Base-by-base conservation (phyloP, 2,888 invertebrate genomes). In the Drosophila basisetae region DNA sequence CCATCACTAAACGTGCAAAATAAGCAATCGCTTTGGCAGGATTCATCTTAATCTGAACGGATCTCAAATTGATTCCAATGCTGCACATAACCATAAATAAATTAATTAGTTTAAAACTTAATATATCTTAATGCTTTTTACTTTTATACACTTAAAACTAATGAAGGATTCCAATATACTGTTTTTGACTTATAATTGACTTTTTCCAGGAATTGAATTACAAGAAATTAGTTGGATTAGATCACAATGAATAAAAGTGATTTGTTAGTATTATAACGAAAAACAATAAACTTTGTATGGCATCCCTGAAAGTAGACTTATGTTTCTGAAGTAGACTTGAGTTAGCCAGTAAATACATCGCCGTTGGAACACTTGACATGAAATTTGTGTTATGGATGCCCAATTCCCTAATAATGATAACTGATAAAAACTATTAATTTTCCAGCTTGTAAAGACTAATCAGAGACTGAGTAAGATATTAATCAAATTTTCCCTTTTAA, bases 1-100 rank as follows among this genome's bases (percentile, higher is more conserved):
- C 53, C 9, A 28, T 67, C 10, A 7, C 7, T 7, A 1, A 31
- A 31, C 31, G 31, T 31, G 53, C 6, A 33, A 30, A 4, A 37
- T 67, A 7, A 35, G 30, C 35, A 31, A 37, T 22, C 43, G 41
- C 43, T 53, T 67, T 30, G 68, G 68, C 30, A 41, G 35, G 1
- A 35, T 67, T 13, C 7, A 28, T 22, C 13, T 67, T 1, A 67
- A 68, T 4, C 13, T 67, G 0, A 43, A 66, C 25, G 7, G 9
- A 31, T 66, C n/a, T 25, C 1, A 25, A 18, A 22, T 22, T 18
- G 47, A 64, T 35, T 6, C 16, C 11, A 18, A 16, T 54, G 33
- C 33, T 13, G 35, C 13, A 35, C 2, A 16, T 4, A 18, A 18
- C 18, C 39, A 39, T 18, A n/a, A n/a, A 10, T 18, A n/a, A 0